Evolutionary conservation across 2,797 vertebrate species (phyloP), one percentile per base, ranked within the genome.

Genomic region (Hyperoplus immaculatus): DNA sequence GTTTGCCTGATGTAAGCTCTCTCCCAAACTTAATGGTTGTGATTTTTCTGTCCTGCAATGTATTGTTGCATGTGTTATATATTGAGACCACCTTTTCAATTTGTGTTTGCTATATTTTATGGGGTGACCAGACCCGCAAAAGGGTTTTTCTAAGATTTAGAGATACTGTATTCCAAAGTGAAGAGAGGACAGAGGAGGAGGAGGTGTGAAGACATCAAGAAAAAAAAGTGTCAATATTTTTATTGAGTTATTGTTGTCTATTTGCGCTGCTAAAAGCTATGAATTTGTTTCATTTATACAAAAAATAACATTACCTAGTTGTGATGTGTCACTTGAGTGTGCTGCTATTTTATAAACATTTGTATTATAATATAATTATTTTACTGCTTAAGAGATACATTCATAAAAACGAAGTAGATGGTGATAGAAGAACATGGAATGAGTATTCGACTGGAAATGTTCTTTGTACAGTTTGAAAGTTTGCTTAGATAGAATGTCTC

Each of bases 301-400:
- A 97, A 96, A 95, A 95, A 97, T 97, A 97, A 98, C 97, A 97
- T 97, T 97, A 96, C 96, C 93, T 98, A 97, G 97, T 97, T 95
- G 97, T 99, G 97, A 98, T 97, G 96, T 97, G 97, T 99, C 97
- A 99, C 97, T 95, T 97, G 96, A 97, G 97, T 99, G 98, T 98
- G 98, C 98, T 99, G 98, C 98, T 99, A 99, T 99, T 98, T 98
- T 99, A 98, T 98, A 99, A 97, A 99, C 97, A 96, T 97, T 97
- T 98, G 97, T 98, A 98, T 95, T 95, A 95, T 98, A 97, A 97
- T 98, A 98, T 97, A 98, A 96, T 98, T 98, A 98, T 98, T 99
- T 98, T 99, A 98, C 97, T 96, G 97, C 97, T 97, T 98, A 97
- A 97, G 96, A 95, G 93, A 95, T 94, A 95, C 92, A 95, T 96